Conservation (phyloP, 2,888 invertebrate genomes). For the Gymnocheta viridis region DNA sequence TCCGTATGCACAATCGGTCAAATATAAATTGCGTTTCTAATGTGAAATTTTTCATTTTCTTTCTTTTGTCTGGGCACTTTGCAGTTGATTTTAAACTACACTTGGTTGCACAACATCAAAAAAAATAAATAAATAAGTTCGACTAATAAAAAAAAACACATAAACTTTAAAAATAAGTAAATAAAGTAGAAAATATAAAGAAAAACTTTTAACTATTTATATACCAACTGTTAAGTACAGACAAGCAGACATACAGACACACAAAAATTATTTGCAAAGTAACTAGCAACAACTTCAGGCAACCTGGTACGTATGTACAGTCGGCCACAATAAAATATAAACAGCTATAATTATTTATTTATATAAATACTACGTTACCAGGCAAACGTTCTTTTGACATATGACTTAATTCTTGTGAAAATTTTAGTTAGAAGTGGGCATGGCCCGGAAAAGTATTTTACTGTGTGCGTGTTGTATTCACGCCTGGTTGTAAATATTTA, state of each 20-base stretch:
- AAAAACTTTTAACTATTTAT: not conserved
- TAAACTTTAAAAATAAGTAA: not conserved
- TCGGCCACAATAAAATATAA: not conserved
- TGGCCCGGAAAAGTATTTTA: too few species aligned
- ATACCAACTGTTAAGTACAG: not conserved
- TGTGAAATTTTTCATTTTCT: constrained; percentile 21
- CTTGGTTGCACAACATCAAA: constrained; percentile 39
- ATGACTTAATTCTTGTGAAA: too few species aligned
- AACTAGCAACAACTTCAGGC: not conserved
- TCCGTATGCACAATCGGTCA: constrained; percentile 15
- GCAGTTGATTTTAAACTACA: constrained; percentile 39
- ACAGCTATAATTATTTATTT: too few species aligned
- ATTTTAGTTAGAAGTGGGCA: too few species aligned
- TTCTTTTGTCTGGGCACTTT: not conserved
- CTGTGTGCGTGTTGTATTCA: too few species aligned
- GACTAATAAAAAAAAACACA: constrained; percentile 7
- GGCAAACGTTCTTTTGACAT: too few species aligned
- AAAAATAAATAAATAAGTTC: not conserved
- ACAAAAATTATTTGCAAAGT: constrained; percentile 12
- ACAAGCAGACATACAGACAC: not conserved
- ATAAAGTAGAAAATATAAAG: not conserved
- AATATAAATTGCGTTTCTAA: constrained; percentile 39
- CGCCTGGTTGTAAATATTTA: too few species aligned
- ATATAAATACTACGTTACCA: too few species aligned
- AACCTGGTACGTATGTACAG: not conserved